Evolutionary conservation across 1,140 invertebrate species (phyloP).

Genomic region (Macrobrachium nipponense): DNA sequence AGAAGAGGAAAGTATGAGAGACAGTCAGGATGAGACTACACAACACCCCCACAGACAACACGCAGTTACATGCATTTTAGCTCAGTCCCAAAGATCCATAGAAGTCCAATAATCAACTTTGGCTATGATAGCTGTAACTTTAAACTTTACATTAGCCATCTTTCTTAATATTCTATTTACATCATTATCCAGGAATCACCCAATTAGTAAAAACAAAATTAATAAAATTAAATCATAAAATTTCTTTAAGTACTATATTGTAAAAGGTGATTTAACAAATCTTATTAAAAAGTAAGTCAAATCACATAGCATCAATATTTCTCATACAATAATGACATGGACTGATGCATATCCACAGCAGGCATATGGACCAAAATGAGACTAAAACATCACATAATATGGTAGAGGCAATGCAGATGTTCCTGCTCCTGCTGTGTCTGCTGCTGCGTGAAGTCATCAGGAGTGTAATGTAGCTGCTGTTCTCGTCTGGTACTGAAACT

Average conservation of each 20-base stretch:
- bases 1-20: conserved; percentile 57
- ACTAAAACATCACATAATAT: conserved; percentile 41
- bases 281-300: neutral
- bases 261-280: neutral
- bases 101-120: neutral
- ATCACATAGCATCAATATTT: neutral
- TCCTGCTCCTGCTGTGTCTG: conserved; percentile 37
- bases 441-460: conserved; percentile 53
- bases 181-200: too few relatives aligned
- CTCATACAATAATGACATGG: conserved; percentile 24
- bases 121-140: neutral
- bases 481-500: conserved; percentile 71
- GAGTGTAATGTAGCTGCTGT: conserved; percentile 55
- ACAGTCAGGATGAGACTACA: conserved; percentile 53
- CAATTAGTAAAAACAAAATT: neutral
- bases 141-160: too few relatives aligned
- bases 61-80: conserved; percentile 50
- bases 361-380: conserved; percentile 40
- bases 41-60: conserved; percentile 56
- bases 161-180: too few relatives aligned
- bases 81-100: conserved; percentile 38
- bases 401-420: conserved; percentile 7
- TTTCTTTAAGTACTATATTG: neutral
- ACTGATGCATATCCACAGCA: conserved; percentile 50
- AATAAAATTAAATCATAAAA: conserved; percentile 5